Percentiles rank a stretch among this genome's conserved stretches.
Evolutionary conservation across 64 coral and sea anemone species (phyloP).

Genomic region (Trachythela sp.): DNA sequence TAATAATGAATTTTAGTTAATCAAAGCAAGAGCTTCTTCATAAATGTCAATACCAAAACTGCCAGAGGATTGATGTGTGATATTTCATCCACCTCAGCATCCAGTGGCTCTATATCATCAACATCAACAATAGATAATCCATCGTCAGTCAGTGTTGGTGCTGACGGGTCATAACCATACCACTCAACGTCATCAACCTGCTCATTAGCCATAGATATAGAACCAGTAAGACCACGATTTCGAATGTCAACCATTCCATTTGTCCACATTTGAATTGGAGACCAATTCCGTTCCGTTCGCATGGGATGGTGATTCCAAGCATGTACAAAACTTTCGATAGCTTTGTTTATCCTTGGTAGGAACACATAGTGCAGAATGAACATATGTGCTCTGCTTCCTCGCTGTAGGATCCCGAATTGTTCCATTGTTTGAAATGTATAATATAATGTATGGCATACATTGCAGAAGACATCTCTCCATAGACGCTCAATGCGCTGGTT

Average conservation of each 20-base stretch:
- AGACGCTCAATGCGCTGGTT: constrained; percentile 51
- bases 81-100: not conserved
- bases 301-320: constrained; percentile 30
- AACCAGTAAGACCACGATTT: not conserved
- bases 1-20: too few relatives aligned
- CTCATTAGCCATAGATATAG: not conserved
- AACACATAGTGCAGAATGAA: constrained; percentile 31
- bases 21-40: not conserved
- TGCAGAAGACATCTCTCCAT: constrained; percentile 52
- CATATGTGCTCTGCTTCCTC: constrained; percentile 3
- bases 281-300: constrained; percentile 30
- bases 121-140: not conserved
- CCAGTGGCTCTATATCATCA: not conserved
- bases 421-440: constrained; percentile 51
- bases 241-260: constrained; percentile 48
- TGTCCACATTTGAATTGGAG: constrained; percentile 44
- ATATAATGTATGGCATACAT: not conserved
- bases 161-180: constrained; percentile 31
- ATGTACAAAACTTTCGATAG: not conserved
- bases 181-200: constrained; percentile 41
- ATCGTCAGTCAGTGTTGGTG: not conserved
- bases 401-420: constrained; percentile 22
- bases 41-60: constrained; percentile 15
- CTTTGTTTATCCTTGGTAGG: constrained; percentile 29
- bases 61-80: not conserved